phyloP scores from a whole-genome alignment of 2,888 invertebrate genomes.

The Leptura quadrifasciata region DNA sequence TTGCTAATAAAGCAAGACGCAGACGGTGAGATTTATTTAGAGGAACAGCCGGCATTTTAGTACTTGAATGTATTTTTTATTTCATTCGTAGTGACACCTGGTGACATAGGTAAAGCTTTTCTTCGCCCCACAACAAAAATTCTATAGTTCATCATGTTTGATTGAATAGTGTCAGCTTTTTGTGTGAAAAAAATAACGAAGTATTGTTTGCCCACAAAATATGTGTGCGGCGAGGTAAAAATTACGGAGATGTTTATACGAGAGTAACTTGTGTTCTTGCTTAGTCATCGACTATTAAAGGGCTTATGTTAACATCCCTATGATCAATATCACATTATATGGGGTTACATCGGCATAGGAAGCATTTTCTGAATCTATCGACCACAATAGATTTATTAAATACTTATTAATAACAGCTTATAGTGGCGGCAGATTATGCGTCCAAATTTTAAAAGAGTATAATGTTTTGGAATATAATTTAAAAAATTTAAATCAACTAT shows the following conservation, averaged over 20 bases:
- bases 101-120: constrained; percentile 38
- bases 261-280: neutral
- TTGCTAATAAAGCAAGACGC: neutral
- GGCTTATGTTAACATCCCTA: too few species aligned
- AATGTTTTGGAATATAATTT: too few species aligned
- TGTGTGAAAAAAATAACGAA: neutral
- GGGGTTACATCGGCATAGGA: too few species aligned
- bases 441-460: too few species aligned
- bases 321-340: too few species aligned
- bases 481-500: too few species aligned
- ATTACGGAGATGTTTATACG: neutral
- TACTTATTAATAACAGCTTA: too few species aligned
- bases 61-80: neutral
- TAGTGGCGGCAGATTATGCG: too few species aligned
- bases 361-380: too few species aligned
- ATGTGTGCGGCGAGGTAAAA: neutral
- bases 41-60: neutral
- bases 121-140: neutral
- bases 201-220: neutral
- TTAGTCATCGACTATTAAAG: too few species aligned
- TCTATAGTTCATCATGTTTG: neutral
- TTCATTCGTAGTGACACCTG: constrained; percentile 32
- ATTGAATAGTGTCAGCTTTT: neutral
- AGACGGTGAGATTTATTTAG: constrained; percentile 4
- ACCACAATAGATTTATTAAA: too few species aligned